Evolutionary conservation across 2,113 vertebrate species (phyloP).

Genomic region (Corythaixoides concolor): DNA sequence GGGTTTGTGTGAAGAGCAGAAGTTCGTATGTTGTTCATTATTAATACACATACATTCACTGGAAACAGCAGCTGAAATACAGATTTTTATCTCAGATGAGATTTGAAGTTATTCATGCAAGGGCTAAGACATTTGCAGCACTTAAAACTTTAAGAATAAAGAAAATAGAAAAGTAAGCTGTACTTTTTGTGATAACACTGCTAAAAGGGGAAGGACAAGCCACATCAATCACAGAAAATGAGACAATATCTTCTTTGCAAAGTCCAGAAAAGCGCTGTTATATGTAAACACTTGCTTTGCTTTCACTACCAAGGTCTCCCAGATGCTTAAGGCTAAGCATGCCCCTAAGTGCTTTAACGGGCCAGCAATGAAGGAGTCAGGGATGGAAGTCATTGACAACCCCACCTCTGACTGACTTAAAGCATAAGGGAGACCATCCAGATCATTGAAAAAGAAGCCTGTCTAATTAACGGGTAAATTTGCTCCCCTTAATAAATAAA

Average conservation of each 20-base stretch:
- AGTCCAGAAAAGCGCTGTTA: neutral
- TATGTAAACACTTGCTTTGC: neutral
- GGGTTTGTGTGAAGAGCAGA: accelerated
- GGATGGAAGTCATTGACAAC: accelerated
- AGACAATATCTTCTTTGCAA: neutral
- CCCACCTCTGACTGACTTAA: neutral
- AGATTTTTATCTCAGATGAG: neutral
- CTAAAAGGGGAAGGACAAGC: neutral
- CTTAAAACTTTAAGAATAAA: neutral
- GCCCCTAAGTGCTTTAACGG: neutral
- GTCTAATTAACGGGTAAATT: neutral
- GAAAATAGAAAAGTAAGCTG: neutral
- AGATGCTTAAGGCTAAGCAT: neutral
- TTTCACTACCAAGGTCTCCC: neutral
- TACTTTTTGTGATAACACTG: neutral
- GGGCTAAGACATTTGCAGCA: neutral
- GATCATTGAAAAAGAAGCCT: neutral
- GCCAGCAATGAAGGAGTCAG: neutral
- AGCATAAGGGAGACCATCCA: neutral
- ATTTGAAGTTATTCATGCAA: neutral
- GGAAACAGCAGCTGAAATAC: neutral
- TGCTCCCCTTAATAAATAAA: neutral
- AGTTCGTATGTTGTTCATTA: neutral
- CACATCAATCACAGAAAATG: accelerated
- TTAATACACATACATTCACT: neutral